Evolutionary conservation across 2,888 invertebrate species (phyloP).

Genomic region (Stenchaetothrips biformis): DNA sequence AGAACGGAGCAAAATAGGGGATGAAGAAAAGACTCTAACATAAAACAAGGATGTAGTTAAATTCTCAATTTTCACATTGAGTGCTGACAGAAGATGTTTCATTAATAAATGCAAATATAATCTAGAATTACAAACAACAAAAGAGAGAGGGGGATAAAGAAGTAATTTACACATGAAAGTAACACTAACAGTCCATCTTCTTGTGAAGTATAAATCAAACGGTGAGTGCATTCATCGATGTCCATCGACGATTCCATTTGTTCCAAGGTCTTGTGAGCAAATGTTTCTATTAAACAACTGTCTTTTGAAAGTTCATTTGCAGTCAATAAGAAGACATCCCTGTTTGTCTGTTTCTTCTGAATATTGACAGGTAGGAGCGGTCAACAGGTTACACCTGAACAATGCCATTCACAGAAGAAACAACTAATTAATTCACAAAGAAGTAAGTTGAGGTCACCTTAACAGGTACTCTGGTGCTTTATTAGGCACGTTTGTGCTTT

Average conservation of each 20-base stretch:
- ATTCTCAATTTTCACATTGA: too few species aligned
- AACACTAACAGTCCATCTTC: too few species aligned
- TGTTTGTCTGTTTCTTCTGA: constrained; percentile 1
- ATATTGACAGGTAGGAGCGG: constrained; percentile 4
- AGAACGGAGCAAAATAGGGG: too few species aligned
- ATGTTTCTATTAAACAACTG: neutral
- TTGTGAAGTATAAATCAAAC: too few species aligned
- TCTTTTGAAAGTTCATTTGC: neutral
- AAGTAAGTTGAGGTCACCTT: neutral
- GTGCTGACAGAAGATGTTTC: too few species aligned
- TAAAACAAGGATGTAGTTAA: too few species aligned
- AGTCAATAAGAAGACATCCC: neutral
- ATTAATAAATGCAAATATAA: too few species aligned
- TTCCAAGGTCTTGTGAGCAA: neutral
- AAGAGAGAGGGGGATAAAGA: too few species aligned
- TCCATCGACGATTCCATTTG: neutral
- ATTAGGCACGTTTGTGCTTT: neutral
- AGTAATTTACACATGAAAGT: too few species aligned
- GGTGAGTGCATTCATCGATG: too few species aligned
- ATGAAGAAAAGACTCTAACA: too few species aligned
- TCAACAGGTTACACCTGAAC: constrained; percentile 23
- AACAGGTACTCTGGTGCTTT: neutral
- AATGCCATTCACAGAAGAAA: constrained; percentile 23
- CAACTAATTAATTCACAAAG: constrained; percentile 13
- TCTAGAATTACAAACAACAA: too few species aligned